These are phyloP conservation scores for Atherinosoma microstoma DNA, from an alignment of 2,797 vertebrate genomes.

Conservation along the genomic window DNA sequence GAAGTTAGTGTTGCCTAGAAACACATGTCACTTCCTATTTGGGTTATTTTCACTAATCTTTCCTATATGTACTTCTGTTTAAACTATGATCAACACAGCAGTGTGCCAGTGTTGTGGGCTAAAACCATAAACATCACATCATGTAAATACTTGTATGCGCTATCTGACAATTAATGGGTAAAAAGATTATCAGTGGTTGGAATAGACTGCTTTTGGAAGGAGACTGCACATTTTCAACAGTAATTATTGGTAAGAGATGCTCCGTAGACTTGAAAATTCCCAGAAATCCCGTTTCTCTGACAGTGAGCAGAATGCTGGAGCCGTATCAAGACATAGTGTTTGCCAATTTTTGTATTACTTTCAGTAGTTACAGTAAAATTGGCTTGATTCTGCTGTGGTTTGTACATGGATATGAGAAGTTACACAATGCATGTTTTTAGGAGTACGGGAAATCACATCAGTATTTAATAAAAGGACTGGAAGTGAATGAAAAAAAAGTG, in stretches of 20 bases:
- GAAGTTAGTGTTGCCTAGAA: slow-evolving; percentile 1
- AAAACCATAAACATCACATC: slow-evolving; percentile 52
- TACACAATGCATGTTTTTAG: slow-evolving; percentile 53
- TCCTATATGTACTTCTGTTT: slow-evolving; percentile 39
- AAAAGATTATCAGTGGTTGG: slow-evolving; percentile 53
- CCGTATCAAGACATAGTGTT: slow-evolving; percentile 49
- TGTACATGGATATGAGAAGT: slow-evolving; percentile 43
- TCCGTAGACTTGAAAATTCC: slow-evolving; percentile 59
- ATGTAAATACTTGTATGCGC: slow-evolving; percentile 34
- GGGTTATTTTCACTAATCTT: slow-evolving; percentile 21
- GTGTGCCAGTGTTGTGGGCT: slow-evolving; percentile 18
- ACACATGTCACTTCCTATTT: slow-evolving; percentile 2
- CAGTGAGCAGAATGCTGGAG: slow-evolving; percentile 68
- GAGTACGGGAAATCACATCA: slow-evolving; percentile 34
- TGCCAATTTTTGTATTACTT: slow-evolving; percentile 66
- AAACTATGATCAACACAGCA: slow-evolving; percentile 32
- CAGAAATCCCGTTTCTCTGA: slow-evolving; percentile 65
- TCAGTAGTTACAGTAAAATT: slow-evolving; percentile 55
- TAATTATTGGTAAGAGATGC: slow-evolving; percentile 56
- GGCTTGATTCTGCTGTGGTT: slow-evolving; percentile 39
- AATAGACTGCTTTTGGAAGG: slow-evolving; percentile 44
- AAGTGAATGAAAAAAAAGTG: not conserved
- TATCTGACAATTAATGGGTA: slow-evolving; percentile 50
- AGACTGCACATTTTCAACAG: slow-evolving; percentile 37
- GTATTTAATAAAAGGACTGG: slow-evolving; percentile 19